Evolutionary conservation across 2,797 vertebrate genomes (phyloP).

Genomic region (Syngnathus rostellatus): DNA sequence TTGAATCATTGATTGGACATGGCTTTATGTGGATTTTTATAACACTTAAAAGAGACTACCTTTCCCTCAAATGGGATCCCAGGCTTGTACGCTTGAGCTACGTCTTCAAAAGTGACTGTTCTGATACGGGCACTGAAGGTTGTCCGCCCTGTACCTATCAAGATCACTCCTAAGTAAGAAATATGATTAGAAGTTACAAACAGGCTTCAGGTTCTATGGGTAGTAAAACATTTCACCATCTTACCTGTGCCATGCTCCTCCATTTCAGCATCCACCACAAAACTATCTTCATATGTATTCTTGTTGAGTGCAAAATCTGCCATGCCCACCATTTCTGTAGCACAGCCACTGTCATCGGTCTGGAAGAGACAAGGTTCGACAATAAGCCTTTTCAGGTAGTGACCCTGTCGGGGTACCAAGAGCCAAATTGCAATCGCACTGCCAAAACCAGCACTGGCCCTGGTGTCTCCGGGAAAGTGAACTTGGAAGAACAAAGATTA

Average conservation of each 20-base stretch:
- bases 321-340: constrained; percentile 49
- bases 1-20: background rate
- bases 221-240: background rate
- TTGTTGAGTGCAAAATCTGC: constrained; percentile 34
- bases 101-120: constrained; percentile 43
- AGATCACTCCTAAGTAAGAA: constrained; percentile 43
- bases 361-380: constrained; percentile 25
- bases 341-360: constrained; percentile 72
- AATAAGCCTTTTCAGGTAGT: too few species aligned
- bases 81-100: constrained; percentile 42
- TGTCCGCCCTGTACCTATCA: constrained; percentile 28
- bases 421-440: too few species aligned
- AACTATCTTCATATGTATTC: constrained; percentile 29
- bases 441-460: too few species aligned
- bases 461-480: too few species aligned
- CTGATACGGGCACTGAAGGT: constrained; percentile 29
- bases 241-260: constrained; percentile 72
- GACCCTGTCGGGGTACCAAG: too few species aligned
- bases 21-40: background rate
- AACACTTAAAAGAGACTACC: constrained; percentile 39
- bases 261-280: constrained; percentile 54
- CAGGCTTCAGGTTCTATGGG: background rate
- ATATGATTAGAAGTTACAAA: constrained; percentile 6
- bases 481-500: too few species aligned
- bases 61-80: constrained; percentile 61